These are phyloP conservation scores for Pocillopora meandrina DNA, from an alignment of 92 coral and sea anemone species.

Conservation along the genomic window DNA sequence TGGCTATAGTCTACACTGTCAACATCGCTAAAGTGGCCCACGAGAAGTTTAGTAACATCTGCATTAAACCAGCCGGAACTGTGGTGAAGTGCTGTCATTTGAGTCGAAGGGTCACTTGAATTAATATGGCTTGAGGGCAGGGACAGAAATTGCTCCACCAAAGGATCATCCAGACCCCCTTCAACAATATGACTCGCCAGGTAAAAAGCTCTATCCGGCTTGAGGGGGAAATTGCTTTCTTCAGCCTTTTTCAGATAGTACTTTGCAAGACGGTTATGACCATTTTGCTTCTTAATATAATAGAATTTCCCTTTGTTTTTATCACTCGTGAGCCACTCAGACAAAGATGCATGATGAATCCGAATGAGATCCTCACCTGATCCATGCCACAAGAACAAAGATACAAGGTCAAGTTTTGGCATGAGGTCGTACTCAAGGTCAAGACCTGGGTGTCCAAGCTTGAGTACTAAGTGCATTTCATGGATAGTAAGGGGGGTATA, in stretches of 20 bases:
- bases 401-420: constrained; percentile 45
- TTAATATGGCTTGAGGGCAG: constrained; percentile 39
- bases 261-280: constrained; percentile 50
- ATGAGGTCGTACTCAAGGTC: constrained; percentile 51
- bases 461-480: constrained; percentile 17
- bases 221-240: not conserved
- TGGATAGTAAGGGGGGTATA: constrained; percentile 21
- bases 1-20: constrained; percentile 41
- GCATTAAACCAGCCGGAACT: constrained; percentile 24
- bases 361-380: constrained; percentile 17
- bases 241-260: constrained; percentile 22
- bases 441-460: constrained; percentile 12
- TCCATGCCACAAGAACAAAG: constrained; percentile 60
- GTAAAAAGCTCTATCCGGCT: constrained; percentile 33
- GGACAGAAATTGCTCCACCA: constrained; percentile 21
- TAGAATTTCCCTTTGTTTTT: constrained; percentile 36
- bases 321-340: constrained; percentile 61
- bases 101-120: constrained; percentile 29
- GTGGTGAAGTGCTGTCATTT: constrained; percentile 47
- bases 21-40: constrained; percentile 36
- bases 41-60: constrained; percentile 31
- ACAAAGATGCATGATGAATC: constrained; percentile 52
- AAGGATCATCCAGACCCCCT: constrained; percentile 23
- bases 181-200: constrained; percentile 56
- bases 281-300: constrained; percentile 55